Percentiles rank a stretch among this genome's conserved stretches.
Evolutionary conservation across 2,888 invertebrate genomes (phyloP).

Genomic region (Drosophila histrio): DNA sequence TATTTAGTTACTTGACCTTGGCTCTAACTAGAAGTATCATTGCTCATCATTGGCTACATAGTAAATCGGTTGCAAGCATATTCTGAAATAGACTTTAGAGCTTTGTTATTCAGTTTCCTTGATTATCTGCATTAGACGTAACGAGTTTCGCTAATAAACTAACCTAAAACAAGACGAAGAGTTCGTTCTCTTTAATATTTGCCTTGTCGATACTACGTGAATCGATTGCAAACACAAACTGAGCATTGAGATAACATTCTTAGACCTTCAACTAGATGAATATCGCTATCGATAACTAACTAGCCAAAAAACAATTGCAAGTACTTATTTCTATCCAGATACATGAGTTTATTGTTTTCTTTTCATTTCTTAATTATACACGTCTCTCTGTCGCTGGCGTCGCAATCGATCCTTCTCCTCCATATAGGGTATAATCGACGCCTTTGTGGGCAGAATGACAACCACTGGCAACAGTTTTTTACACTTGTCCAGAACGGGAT

Average conservation of each 20-base stretch:
- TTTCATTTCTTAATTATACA: constrained; percentile 24
- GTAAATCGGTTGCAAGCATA: background rate
- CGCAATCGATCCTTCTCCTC: constrained; percentile 52
- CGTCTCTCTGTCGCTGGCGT: constrained; percentile 46
- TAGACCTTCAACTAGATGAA: too few relatives aligned
- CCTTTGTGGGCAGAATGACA: constrained; percentile 51
- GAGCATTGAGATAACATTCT: too few relatives aligned
- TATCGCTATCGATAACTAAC: too few relatives aligned
- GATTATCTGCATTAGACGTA: too few relatives aligned
- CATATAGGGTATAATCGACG: constrained; percentile 36
- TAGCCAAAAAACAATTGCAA: background rate
- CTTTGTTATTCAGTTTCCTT: too few relatives aligned
- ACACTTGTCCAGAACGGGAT: constrained; percentile 29
- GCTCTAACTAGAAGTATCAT: background rate
- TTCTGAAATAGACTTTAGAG: background rate
- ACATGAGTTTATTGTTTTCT: constrained; percentile 3
- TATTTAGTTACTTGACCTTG: background rate
- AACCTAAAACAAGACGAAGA: background rate
- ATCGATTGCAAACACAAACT: background rate
- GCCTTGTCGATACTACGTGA: background rate
- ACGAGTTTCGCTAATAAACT: background rate
- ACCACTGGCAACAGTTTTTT: constrained; percentile 42
- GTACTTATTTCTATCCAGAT: constrained; percentile 28
- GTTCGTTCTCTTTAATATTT: background rate
- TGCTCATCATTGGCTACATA: too few relatives aligned